Evolutionary conservation across 2,113 vertebrate genomes (phyloP), one percentile per base, ranked within the genome.

Genomic region (Oreocharis arfaki): DNA sequence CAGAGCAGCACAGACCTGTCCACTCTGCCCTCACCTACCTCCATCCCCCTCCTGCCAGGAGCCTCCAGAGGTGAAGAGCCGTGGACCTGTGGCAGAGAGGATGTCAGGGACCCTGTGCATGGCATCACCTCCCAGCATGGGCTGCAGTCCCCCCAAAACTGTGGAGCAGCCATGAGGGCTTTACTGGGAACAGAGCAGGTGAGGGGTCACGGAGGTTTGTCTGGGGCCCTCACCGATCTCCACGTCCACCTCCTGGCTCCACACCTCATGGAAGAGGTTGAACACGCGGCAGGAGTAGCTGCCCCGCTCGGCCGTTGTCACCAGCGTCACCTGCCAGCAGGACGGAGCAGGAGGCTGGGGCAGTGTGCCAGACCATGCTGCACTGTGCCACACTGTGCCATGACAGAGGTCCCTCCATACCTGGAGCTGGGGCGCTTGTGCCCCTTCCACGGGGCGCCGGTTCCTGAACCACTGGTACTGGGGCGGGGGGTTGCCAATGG

Each of bases 401-500:
- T 22, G 26, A 24, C 6, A 5, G 14, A 44, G 41, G 16, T 33
- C 37, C 47, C 7, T 0, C 19, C 16, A 8, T 93, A 98, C 98
- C 97, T 97, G 96, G 39, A 99, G 93, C 16, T 22, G 81, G 7
- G 78, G 57, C 6, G 92, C 90, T 50, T 93, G 97, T 2, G 97
- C 97, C 15, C 97, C 95, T 67, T 95, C 94, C 86, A 99, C 8
- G 0, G 93, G 96, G 11, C 53, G 39, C 42, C 14, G 93, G 89
- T 99, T 98, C 94, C 98, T 97, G 96, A 98, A 98, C 98, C 98
- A 99, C 95, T 98, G 98, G 79, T 98, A 99, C 97, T 98, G 98
- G 19, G 98, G 98, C 1, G 98, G 98, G 3, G 98, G 98, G 85
- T 98, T 98, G 67, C 98, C 98, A 3, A 98, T 89, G 50, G 97